Conservation (phyloP, 37 sponge, comb jelly and placozoan genomes). For the Diacarnus erythraeanus region DNA sequence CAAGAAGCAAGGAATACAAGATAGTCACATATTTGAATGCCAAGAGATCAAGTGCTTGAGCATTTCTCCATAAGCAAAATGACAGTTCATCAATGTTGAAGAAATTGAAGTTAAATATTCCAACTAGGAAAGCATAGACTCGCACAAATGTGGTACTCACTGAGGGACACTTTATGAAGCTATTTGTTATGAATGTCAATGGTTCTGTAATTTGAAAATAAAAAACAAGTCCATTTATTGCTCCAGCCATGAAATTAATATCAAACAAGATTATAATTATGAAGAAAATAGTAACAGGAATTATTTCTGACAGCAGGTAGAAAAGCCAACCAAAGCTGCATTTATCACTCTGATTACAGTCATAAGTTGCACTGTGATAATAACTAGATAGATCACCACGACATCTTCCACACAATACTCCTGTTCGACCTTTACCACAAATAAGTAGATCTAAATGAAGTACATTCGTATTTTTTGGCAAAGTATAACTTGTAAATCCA, state of each 20-base stretch:
- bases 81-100: constrained; percentile 13
- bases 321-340: constrained; percentile 24
- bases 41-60: constrained; percentile 24
- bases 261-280: constrained; percentile 7
- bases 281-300: constrained; percentile 38
- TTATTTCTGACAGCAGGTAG: constrained; percentile 39
- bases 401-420: constrained; percentile 39
- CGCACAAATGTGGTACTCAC: background rate
- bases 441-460: background rate
- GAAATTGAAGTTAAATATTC: constrained; percentile 37
- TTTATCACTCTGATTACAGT: background rate
- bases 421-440: constrained; percentile 17
- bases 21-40: constrained; percentile 44
- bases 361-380: constrained; percentile 29
- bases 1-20: constrained; percentile 19
- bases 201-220: constrained; percentile 31
- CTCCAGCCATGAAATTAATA: constrained; percentile 45
- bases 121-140: background rate
- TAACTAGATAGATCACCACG: background rate
- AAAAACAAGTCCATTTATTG: constrained; percentile 32
- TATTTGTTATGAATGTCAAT: background rate
- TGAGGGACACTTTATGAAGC: background rate
- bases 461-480: background rate
- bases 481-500: background rate
- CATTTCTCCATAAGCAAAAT: constrained; percentile 37